These are phyloP conservation scores for Lycaon pictus DNA, from an alignment of 2,113 vertebrate species.

Conservation along the genomic window DNA sequence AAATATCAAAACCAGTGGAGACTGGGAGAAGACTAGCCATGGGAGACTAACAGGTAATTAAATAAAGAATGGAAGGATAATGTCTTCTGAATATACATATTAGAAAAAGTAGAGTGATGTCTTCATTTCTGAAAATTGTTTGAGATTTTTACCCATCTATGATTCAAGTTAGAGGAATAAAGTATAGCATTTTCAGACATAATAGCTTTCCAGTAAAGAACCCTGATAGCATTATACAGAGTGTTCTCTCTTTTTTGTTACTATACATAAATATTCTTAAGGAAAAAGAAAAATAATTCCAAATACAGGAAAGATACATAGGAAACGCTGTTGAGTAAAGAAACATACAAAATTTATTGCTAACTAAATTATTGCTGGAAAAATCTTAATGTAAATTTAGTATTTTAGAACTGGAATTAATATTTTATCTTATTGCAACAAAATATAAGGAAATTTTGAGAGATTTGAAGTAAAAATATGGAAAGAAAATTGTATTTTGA, in stretches of 20 bases:
- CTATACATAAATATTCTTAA: not conserved
- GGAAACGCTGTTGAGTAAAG: not conserved
- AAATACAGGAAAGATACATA: not conserved
- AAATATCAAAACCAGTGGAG: not conserved
- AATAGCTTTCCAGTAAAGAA: not conserved
- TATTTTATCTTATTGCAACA: not conserved
- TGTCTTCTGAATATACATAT: not conserved
- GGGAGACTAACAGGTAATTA: not conserved
- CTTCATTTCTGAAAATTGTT: not conserved
- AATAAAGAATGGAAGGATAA: not conserved
- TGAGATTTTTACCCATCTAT: not conserved
- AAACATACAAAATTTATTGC: not conserved
- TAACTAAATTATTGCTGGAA: not conserved
- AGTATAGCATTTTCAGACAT: not conserved
- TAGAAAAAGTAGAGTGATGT: not conserved
- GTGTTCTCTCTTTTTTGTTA: not conserved
- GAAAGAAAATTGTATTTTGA: not conserved
- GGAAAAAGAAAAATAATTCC: not conserved
- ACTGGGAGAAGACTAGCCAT: not conserved
- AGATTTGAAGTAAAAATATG: not conserved
- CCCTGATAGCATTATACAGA: not conserved
- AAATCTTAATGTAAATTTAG: not conserved
- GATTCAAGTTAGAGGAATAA: not conserved
- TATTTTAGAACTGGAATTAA: not conserved
- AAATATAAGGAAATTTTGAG: not conserved